Evolutionary conservation across 2,888 invertebrate genomes (phyloP).

Genomic region (Zelleria hepariella): DNA sequence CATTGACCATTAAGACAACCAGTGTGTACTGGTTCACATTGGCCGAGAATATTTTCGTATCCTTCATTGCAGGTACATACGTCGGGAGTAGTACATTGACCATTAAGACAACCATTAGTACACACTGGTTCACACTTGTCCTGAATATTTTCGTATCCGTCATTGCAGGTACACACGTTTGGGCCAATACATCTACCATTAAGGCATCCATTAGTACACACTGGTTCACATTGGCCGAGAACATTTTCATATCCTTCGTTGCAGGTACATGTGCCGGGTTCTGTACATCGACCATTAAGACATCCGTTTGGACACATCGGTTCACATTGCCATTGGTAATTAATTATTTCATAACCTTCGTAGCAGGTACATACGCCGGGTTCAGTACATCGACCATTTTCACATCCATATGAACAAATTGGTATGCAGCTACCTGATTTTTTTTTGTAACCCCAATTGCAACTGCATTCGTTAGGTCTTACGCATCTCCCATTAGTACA

Average conservation of each 20-base stretch:
- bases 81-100: conserved; percentile 24
- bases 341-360: conserved; percentile 19
- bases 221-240: conserved; percentile 16
- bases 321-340: conserved; percentile 13
- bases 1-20: background rate
- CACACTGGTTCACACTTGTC: conserved; percentile 1
- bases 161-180: conserved; percentile 34
- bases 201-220: conserved; percentile 18
- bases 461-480: background rate
- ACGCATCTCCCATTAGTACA: background rate
- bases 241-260: conserved; percentile 12
- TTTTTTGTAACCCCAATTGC: background rate
- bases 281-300: conserved; percentile 20
- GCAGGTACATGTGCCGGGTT: conserved; percentile 21
- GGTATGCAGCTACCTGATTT: background rate
- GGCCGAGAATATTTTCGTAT: background rate
- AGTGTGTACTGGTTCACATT: conserved; percentile 17
- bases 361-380: conserved; percentile 55
- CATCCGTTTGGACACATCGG: conserved; percentile 21
- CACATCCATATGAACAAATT: conserved; percentile 29
- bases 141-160: conserved; percentile 20
- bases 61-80: conserved; percentile 15
- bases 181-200: conserved; percentile 30
- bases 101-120: conserved; percentile 16
- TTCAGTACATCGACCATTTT: conserved; percentile 53